phyloP scores from a whole-genome alignment of 1,140 invertebrate species.

The Pseudomyrmex sp. region DNA sequence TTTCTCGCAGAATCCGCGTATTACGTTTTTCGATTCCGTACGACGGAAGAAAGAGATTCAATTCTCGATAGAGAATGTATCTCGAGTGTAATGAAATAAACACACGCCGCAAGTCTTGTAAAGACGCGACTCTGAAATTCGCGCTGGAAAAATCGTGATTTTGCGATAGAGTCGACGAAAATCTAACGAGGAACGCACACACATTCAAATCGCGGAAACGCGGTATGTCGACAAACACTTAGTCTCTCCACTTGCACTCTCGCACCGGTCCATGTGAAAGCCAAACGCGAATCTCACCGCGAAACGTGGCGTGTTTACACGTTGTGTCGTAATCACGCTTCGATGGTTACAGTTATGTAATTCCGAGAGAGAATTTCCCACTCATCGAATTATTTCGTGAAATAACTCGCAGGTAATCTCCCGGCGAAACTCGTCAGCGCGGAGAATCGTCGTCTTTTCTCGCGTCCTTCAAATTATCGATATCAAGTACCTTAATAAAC shows the following conservation, averaged over 20 bases:
- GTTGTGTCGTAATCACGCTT: slow-evolving; percentile 28
- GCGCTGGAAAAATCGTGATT: too few relatives aligned
- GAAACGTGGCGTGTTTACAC: slow-evolving; percentile 16
- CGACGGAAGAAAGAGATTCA: too few relatives aligned
- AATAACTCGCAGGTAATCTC: neutral
- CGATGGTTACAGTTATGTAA: neutral
- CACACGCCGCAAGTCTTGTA: neutral
- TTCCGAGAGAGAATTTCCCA: neutral
- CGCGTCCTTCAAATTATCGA: neutral
- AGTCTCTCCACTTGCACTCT: slow-evolving; percentile 41
- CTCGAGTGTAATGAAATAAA: neutral
- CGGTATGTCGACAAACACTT: slow-evolving; percentile 45
- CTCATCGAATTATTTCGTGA: neutral
- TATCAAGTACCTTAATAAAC: slow-evolving; percentile 26
- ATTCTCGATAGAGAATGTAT: too few relatives aligned
- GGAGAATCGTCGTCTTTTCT: neutral
- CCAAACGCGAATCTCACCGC: neutral
- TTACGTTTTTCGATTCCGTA: too few relatives aligned
- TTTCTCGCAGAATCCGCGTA: too few relatives aligned
- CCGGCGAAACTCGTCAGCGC: neutral
- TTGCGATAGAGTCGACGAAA: neutral
- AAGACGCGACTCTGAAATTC: too few relatives aligned
- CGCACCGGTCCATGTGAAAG: slow-evolving; percentile 35
- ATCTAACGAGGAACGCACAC: slow-evolving; percentile 38
- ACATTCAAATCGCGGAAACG: neutral